Evolutionary conservation across 2,113 vertebrate genomes (phyloP).

Genomic region (Gracilinanus agilis): DNA sequence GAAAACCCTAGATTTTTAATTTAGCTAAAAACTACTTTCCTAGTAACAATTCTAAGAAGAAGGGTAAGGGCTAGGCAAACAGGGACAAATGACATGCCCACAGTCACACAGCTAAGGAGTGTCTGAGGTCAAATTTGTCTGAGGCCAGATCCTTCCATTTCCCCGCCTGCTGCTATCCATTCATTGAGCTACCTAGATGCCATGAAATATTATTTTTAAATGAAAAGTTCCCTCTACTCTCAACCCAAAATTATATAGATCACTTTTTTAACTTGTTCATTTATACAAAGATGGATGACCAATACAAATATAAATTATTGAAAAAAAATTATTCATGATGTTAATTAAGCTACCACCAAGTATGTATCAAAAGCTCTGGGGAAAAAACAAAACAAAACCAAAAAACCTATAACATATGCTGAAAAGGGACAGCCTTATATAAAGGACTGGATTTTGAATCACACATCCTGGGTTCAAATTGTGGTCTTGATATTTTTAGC

Average conservation of each 20-base stretch:
- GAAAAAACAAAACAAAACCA: not conserved
- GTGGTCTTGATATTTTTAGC: not conserved
- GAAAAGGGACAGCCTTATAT: not conserved
- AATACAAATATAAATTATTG: constrained; percentile 23
- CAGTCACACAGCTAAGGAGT: too few species aligned
- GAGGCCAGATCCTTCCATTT: too few species aligned
- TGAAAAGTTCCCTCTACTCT: constrained; percentile 12
- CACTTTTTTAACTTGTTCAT: constrained; percentile 37
- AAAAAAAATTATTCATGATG: not conserved
- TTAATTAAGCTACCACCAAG: not conserved
- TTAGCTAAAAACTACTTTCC: not conserved
- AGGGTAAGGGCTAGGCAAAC: too few species aligned
- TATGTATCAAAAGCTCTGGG: not conserved
- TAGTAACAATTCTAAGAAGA: too few species aligned
- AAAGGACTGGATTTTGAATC: not conserved
- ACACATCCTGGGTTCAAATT: not conserved
- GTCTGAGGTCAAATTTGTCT: too few species aligned
- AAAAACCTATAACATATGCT: not conserved
- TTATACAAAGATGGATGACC: constrained; percentile 9
- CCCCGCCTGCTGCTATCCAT: too few species aligned
- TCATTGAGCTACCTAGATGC: too few species aligned
- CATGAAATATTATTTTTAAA: constrained; percentile 35
- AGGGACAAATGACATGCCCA: too few species aligned
- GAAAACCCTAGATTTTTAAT: constrained; percentile 22
- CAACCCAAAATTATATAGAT: constrained; percentile 4